Conservation (phyloP, 1,140 invertebrate genomes). For the Polyergus mexicanus region DNA sequence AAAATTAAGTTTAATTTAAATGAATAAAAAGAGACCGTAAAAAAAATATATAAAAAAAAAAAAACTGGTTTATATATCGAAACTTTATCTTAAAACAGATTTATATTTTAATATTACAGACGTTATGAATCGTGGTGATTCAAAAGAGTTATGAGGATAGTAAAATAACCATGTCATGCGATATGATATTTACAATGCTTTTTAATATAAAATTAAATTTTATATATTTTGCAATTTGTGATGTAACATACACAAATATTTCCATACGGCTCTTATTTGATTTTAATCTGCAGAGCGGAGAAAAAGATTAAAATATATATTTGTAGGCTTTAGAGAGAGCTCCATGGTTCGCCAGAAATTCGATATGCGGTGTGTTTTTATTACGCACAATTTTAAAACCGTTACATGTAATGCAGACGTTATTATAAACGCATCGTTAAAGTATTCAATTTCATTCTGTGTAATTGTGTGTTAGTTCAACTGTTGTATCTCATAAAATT, state of each 20-base stretch:
- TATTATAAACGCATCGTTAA: slow-evolving; percentile 52
- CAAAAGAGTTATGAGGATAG: slow-evolving; percentile 4
- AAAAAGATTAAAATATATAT: slow-evolving; percentile 62
- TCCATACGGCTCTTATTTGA: slow-evolving; percentile 42
- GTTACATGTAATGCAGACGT: slow-evolving; percentile 54
- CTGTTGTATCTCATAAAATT: slow-evolving; percentile 19
- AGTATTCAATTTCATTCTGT: slow-evolving; percentile 39
- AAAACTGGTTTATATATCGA: too few relatives aligned
- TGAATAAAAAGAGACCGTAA: neutral
- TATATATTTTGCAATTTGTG: slow-evolving; percentile 43
- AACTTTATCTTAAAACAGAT: neutral
- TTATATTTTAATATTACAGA: neutral
- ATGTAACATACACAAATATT: slow-evolving; percentile 41
- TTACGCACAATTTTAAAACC: slow-evolving; percentile 38
- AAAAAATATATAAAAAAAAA: neutral
- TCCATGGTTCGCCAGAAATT: slow-evolving; percentile 42
- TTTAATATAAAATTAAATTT: slow-evolving; percentile 54
- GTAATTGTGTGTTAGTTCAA: slow-evolving; percentile 8
- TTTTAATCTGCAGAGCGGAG: slow-evolving; percentile 52
- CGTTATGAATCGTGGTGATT: neutral
- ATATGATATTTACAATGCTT: slow-evolving; percentile 50
- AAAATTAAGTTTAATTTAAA: neutral
- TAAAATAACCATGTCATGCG: slow-evolving; percentile 22
- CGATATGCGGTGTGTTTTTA: slow-evolving; percentile 53
- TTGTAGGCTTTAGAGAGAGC: slow-evolving; percentile 45